phyloP scores from a whole-genome alignment of 2,888 invertebrate genomes.

The Drosophila emarginata region DNA sequence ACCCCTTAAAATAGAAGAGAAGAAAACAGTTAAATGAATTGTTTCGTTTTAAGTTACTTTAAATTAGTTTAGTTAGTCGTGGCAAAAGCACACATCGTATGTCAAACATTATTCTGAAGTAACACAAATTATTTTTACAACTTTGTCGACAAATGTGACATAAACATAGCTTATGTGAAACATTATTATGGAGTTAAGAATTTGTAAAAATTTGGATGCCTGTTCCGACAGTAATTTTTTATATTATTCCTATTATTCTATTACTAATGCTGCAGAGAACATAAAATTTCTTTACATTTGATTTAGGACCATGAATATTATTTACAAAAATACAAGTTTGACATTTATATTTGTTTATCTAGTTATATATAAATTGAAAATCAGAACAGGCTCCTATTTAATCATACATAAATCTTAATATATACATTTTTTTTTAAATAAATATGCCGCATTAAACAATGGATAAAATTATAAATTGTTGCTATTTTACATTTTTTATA shows the following conservation, averaged over 20 bases:
- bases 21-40: neutral
- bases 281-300: neutral
- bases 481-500: no score
- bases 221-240: neutral
- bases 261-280: neutral
- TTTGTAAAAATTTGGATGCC: neutral
- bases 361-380: neutral
- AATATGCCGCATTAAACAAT: neutral
- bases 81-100: neutral
- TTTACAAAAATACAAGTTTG: no score
- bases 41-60: conserved; percentile 48
- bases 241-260: neutral
- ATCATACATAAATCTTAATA: neutral
- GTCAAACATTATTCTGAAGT: conserved; percentile 4
- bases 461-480: neutral
- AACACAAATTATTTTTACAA: neutral
- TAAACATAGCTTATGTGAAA: neutral
- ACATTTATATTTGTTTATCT: neutral
- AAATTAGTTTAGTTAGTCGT: conserved; percentile 5
- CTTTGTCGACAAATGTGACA: neutral
- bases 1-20: neutral
- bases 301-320: neutral
- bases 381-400: neutral
- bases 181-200: neutral
- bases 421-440: neutral